Base-by-base conservation (phyloP, 2,888 invertebrate genomes). In the Lucinisca nassula region DNA sequence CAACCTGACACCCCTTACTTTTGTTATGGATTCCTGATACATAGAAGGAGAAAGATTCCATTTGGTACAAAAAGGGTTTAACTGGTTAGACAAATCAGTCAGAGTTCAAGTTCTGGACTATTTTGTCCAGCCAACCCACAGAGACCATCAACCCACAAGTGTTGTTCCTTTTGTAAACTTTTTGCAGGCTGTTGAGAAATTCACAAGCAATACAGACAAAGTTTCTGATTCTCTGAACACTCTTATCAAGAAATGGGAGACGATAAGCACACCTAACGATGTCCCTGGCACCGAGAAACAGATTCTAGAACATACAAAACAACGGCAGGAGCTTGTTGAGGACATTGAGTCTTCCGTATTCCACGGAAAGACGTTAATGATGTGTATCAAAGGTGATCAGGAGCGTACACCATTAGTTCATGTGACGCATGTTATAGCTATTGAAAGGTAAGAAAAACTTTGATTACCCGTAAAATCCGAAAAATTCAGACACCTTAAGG, bases 211-310 rank as follows among this genome's bases (percentile, higher is more conserved):
- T 95, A 99, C 99, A 92, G 98, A 98, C 95, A 98, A 98, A 95
- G 98, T 99, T 83, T 98, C 99, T 30, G 97, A 97, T 90, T 98
- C 98, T 92, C 97, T 99, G 94, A 98, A 98, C 95, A 97, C 98
- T 90, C 98, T 99, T 95, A 99, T 98, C 94, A 98, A 98, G 95
- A 97, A 98, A 92, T 98, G 99, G 93, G 98, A 98, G 92, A 99
- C 99, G 97, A 98, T 97, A 17, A 99, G 99, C 97, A 98, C 99
- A 97, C 99, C 99, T 24, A 99, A 99, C 96, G 98, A 99, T 95
- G 98, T 98, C 40, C 97, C 98, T 95, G 98, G 98, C 93, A 99
- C 99, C 90, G 98, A 98, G 96, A 97, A 98, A 94, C 97, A 99
- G 93, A 97, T 99, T 93, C 97, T 98, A 96, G 97, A 98, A 95